phyloP scores from a whole-genome alignment of 2,113 vertebrate genomes.

The Myxocyprinus asiaticus region DNA sequence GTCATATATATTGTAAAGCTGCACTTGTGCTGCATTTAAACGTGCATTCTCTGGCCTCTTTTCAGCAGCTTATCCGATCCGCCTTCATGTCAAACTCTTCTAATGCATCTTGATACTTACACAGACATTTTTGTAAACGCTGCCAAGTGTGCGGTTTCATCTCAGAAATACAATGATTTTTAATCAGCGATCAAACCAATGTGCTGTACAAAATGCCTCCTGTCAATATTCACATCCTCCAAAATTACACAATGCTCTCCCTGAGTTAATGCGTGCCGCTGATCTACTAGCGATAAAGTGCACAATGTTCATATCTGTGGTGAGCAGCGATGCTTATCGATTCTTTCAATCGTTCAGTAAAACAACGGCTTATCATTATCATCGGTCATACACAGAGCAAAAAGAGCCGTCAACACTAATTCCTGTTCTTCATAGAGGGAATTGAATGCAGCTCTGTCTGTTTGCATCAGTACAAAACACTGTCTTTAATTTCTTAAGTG shows the following conservation, averaged over 20 bases:
- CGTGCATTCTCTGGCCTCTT: neutral
- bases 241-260: neutral
- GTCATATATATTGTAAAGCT: neutral
- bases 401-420: slow-evolving; percentile 12
- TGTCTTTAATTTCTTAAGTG: too few species aligned
- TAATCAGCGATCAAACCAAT: slow-evolving; percentile 24
- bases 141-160: slow-evolving; percentile 64
- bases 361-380: slow-evolving; percentile 39
- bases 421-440: neutral
- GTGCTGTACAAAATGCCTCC: slow-evolving; percentile 1
- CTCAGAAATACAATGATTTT: slow-evolving; percentile 55
- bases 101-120: neutral
- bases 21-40: neutral
- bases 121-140: slow-evolving; percentile 56
- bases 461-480: neutral
- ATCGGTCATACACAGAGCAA: slow-evolving; percentile 2
- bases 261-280: too few species aligned
- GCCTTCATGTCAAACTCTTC: neutral
- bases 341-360: neutral
- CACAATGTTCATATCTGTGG: neutral
- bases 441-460: neutral
- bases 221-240: slow-evolving; percentile 57
- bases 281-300: neutral
- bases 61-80: neutral
- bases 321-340: slow-evolving; percentile 16